Base-by-base conservation (phyloP, 2,113 vertebrate genomes). In the Xenopus laevis region DNA sequence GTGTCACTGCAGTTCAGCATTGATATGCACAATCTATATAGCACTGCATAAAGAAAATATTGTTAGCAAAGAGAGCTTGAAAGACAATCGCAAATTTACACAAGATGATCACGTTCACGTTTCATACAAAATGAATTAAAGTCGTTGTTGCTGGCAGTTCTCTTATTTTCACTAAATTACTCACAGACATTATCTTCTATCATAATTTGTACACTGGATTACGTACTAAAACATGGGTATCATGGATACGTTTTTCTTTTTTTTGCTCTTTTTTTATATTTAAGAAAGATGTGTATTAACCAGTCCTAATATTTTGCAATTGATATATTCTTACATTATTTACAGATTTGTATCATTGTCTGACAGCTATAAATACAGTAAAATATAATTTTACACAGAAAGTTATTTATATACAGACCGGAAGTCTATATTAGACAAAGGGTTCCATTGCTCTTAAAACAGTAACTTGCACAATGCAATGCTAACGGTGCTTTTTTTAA, bases 361-460 rank as follows among this genome's bases (percentile, higher is more conserved):
- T 40, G 33, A 40, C 6, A 40, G 33, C 85, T 91, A 92, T 90
- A 92, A 92, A 92, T 92, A 90, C 90, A 90, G 88, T 90, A 92
- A 92, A 92, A 92, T 92, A 91, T 90, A 92, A 88, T 81, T 92
- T 92, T 92, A 92, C 90, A 91, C 47, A 64, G 84, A 88, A 81
- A 77, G 74, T 58, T 64, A 64, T 77, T 86, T 91, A 92, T 92
- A 87, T 91, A 92, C 88, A 92, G 59, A 64, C 74, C 33, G 2
- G 85, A 77, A 85, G 79, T 86, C 89, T 84, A 89, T 86, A 88
- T 87, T 90, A 88, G 84, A 91, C 88, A 89, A 27, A 87, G 83
- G 83, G 61, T 62, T 30, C 18, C 81, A 81, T 79, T 76, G 67
- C 79, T 91, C 86, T 86, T 84, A 87, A 84, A 90, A 87, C 83